Conservation (phyloP, 2,797 vertebrate species). For the Vultur gryphus region DNA sequence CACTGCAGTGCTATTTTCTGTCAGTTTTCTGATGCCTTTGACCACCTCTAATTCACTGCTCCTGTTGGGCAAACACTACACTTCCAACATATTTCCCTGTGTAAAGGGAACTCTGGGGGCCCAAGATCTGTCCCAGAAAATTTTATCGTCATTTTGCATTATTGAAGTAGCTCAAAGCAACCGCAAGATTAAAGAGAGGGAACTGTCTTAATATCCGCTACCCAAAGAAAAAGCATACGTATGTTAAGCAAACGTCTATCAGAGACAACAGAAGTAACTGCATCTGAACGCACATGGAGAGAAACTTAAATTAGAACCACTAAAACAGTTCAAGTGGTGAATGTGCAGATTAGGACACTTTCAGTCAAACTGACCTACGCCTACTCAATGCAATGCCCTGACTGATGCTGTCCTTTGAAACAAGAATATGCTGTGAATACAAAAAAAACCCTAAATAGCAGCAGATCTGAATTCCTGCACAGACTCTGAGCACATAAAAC, state of each 20-base stretch:
- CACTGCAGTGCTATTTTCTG: background rate
- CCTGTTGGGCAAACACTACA: background rate
- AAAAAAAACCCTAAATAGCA: background rate
- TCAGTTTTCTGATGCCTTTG: background rate
- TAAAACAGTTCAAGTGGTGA: background rate
- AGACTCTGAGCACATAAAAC: background rate
- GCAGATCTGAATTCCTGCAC: background rate
- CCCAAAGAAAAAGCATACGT: accelerated
- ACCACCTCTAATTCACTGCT: background rate
- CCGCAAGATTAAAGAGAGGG: background rate
- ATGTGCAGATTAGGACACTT: background rate
- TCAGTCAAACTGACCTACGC: background rate
- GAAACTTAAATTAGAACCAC: background rate
- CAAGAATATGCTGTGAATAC: background rate
- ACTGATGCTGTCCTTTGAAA: background rate
- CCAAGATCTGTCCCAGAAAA: background rate
- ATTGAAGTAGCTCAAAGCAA: background rate
- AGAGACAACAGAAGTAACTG: background rate
- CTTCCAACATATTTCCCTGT: background rate
- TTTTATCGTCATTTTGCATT: background rate
- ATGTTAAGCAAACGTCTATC: background rate
- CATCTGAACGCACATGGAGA: background rate
- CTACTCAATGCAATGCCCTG: background rate
- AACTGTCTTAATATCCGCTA: background rate
- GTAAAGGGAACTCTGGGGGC: background rate